Percentiles rank a stretch among this genome's conserved stretches.
These are phyloP conservation scores for Parelbella ahira DNA, from an alignment of 2,888 invertebrate species.

Conservation along the genomic window DNA sequence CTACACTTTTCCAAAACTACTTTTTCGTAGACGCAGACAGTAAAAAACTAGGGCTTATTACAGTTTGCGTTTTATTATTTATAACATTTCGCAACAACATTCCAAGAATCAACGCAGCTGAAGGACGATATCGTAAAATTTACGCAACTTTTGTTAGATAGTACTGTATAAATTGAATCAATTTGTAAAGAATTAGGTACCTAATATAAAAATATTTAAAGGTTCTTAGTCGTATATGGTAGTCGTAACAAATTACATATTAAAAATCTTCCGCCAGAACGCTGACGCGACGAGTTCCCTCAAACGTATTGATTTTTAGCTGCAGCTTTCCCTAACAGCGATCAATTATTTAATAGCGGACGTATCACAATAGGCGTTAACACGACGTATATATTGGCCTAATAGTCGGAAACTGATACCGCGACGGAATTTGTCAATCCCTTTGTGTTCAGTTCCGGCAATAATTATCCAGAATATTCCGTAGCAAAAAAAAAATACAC, in stretches of 20 bases:
- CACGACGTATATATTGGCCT: conserved; percentile 70
- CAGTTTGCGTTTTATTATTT: conserved; percentile 4
- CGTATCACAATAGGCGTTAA: conserved; percentile 60
- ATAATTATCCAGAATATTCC: conserved; percentile 54
- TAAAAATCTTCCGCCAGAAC: too few species aligned
- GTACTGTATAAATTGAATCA: too few species aligned
- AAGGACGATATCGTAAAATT: too few species aligned
- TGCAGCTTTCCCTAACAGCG: conserved; percentile 12
- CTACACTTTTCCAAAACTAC: conserved; percentile 14
- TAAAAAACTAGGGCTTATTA: conserved; percentile 3
- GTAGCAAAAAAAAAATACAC: conserved; percentile 28
- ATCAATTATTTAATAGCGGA: conserved; percentile 46
- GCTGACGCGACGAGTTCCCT: too few species aligned
- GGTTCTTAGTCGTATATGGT: too few species aligned
- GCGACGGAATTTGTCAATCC: conserved; percentile 60
- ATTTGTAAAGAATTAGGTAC: too few species aligned
- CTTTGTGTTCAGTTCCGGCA: conserved; percentile 72
- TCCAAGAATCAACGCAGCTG: too few species aligned
- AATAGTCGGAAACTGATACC: conserved; percentile 74
- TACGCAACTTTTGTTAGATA: too few species aligned
- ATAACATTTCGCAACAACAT: too few species aligned
- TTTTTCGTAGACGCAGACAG: conserved; percentile 10
- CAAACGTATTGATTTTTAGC: too few species aligned
- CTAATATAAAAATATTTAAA: too few species aligned
- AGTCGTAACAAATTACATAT: too few species aligned